Percentiles rank a stretch among this genome's conserved stretches.
phyloP scores from a whole-genome alignment of 2,888 invertebrate species.

The Lepidocyrtinus sp. region DNA sequence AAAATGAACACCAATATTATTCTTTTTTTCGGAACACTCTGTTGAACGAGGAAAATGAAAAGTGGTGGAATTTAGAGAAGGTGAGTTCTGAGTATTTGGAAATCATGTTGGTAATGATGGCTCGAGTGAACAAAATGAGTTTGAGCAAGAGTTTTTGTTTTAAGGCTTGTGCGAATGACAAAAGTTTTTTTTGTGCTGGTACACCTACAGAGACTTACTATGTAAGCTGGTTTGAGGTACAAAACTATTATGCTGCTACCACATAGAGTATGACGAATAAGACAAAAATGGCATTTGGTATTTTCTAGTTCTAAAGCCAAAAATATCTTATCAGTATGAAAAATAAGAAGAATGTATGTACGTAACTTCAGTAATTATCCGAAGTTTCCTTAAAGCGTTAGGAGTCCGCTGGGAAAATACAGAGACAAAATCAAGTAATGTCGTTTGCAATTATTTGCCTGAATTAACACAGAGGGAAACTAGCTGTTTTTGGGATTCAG shows the following conservation, averaged over 20 bases:
- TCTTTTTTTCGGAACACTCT: neutral
- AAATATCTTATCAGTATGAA: neutral
- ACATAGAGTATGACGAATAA: neutral
- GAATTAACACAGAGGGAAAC: slow-evolving; percentile 15
- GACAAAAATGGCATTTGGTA: slow-evolving; percentile 10
- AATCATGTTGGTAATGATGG: slow-evolving; percentile 3
- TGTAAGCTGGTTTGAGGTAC: too few relatives aligned
- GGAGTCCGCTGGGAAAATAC: slow-evolving; percentile 21
- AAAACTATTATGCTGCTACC: too few relatives aligned
- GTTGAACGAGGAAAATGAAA: neutral
- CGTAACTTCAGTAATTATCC: slow-evolving; percentile 42
- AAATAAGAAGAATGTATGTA: neutral
- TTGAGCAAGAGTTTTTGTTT: neutral
- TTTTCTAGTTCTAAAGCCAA: slow-evolving; percentile 3
- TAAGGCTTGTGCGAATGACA: neutral
- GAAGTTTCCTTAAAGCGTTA: slow-evolving; percentile 33
- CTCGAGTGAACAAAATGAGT: neutral
- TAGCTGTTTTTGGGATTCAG: slow-evolving; percentile 44
- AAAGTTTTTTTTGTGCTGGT: slow-evolving; percentile 14
- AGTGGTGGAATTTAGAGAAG: neutral
- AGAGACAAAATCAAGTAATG: neutral
- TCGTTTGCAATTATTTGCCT: slow-evolving; percentile 50
- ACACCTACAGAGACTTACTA: too few relatives aligned
- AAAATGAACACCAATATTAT: neutral
- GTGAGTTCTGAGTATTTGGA: neutral